Conservation (phyloP, 2,888 invertebrate genomes). For the Steinernema hermaphroditum region DNA sequence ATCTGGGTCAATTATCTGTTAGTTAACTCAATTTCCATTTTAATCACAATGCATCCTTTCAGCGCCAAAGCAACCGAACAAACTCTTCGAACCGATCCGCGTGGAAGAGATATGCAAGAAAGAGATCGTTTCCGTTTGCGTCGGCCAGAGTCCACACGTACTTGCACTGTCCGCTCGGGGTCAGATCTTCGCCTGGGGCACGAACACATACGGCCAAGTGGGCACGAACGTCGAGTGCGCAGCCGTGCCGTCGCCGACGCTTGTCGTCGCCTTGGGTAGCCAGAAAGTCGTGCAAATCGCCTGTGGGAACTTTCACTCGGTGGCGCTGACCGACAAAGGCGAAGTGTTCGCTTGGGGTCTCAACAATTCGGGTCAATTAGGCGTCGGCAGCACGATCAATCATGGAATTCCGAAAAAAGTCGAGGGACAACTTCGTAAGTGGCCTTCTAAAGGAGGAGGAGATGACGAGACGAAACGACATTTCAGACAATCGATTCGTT, state of each 20-base stretch:
- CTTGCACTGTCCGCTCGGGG: constrained; percentile 53
- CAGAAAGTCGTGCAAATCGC: constrained; percentile 70
- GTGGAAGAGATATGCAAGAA: constrained; percentile 1
- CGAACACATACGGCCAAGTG: constrained; percentile 57
- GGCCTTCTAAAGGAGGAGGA: not conserved
- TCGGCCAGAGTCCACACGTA: constrained; percentile 42
- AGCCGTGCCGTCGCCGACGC: not conserved
- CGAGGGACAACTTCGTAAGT: constrained; percentile 8
- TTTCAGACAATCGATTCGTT: constrained; percentile 7
- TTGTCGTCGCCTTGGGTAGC: not conserved
- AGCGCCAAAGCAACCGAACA: not conserved
- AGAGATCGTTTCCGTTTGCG: constrained; percentile 1
- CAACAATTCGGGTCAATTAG: constrained; percentile 73
- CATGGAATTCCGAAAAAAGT: constrained; percentile 10
- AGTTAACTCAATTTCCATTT: not conserved
- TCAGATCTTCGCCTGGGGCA: constrained; percentile 52
- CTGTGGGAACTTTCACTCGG: constrained; percentile 73
- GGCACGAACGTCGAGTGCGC: constrained; percentile 5
- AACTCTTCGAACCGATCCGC: not conserved
- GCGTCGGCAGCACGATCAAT: constrained; percentile 14
- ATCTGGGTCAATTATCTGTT: constrained; percentile 1
- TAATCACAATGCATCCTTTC: not conserved
- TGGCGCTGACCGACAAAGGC: constrained; percentile 72
- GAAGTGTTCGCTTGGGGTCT: constrained; percentile 74
- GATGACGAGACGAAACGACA: not conserved